A percentile compares a stretch with the other conserved stretches of the same genome.
phyloP scores from a whole-genome alignment of 2,888 invertebrate genomes.

The Dicyrtomina minuta region DNA sequence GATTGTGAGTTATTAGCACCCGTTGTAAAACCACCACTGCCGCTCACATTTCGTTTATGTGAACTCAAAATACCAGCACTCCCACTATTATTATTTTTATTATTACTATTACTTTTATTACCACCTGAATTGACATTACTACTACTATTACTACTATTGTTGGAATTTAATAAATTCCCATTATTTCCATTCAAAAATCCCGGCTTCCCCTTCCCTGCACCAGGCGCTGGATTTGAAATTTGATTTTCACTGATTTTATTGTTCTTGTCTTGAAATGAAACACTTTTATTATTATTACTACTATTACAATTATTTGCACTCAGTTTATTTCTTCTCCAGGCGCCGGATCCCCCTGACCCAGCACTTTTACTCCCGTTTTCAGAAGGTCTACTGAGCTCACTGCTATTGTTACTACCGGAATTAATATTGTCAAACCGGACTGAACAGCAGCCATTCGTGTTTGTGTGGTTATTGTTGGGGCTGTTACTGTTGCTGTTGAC shows the following conservation, averaged over 20 bases:
- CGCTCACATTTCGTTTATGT: not conserved
- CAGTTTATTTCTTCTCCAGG: constrained; percentile 23
- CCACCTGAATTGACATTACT: no score
- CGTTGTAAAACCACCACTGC: not conserved
- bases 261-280: constrained; percentile 22
- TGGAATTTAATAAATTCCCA: no score
- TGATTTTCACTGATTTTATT: not conserved
- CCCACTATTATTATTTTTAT: not conserved
- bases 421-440: constrained; percentile 4
- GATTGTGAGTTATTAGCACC: constrained; percentile 9
- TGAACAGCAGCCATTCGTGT: constrained; percentile 13
- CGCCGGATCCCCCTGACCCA: not conserved
- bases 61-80: not conserved
- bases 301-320: constrained; percentile 6
- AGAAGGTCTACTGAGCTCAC: not conserved
- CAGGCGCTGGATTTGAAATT: no score
- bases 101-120: not conserved
- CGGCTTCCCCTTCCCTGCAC: no score
- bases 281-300: constrained; percentile 25
- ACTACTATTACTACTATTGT: no score
- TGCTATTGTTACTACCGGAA: constrained; percentile 1
- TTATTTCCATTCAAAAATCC: no score
- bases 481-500: constrained; percentile 5
- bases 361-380: not conserved
- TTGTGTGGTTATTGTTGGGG: not conserved